Evolutionary conservation across 2,113 vertebrate genomes (phyloP).

Genomic region (Falcunculus frontatus): DNA sequence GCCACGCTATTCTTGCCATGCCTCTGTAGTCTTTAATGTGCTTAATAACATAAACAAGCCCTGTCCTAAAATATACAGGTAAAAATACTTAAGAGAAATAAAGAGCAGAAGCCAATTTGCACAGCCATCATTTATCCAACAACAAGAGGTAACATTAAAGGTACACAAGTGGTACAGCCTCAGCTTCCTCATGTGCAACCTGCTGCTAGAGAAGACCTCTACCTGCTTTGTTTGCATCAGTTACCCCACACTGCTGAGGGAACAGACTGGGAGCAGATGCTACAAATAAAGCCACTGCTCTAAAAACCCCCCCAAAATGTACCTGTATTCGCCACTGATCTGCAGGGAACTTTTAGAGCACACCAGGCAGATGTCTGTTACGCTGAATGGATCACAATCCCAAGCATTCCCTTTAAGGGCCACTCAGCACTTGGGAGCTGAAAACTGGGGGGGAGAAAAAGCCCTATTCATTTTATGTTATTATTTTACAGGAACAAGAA

Average conservation of each 20-base stretch:
- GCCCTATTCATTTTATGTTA: background rate
- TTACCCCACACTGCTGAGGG: background rate
- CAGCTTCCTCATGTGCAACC: background rate
- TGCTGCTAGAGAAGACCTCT: background rate
- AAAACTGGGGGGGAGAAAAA: background rate
- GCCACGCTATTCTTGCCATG: background rate
- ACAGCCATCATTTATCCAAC: background rate
- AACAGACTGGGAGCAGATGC: background rate
- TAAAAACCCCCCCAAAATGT: background rate
- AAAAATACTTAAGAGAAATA: background rate
- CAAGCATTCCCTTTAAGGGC: background rate
- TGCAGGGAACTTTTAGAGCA: background rate
- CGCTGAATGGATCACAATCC: background rate
- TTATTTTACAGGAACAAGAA: background rate
- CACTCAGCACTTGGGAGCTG: background rate
- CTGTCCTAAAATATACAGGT: background rate
- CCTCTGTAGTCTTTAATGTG: background rate
- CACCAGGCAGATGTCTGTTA: background rate
- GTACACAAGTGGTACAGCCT: fast-evolving
- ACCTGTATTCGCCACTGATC: background rate
- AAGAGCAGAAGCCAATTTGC: background rate
- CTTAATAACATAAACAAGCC: slow-evolving; percentile 23
- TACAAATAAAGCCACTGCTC: background rate
- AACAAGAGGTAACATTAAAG: background rate
- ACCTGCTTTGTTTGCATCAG: background rate